Evolutionary conservation across 2,888 invertebrate genomes (phyloP).

Genomic region (Linyphia triangularis): DNA sequence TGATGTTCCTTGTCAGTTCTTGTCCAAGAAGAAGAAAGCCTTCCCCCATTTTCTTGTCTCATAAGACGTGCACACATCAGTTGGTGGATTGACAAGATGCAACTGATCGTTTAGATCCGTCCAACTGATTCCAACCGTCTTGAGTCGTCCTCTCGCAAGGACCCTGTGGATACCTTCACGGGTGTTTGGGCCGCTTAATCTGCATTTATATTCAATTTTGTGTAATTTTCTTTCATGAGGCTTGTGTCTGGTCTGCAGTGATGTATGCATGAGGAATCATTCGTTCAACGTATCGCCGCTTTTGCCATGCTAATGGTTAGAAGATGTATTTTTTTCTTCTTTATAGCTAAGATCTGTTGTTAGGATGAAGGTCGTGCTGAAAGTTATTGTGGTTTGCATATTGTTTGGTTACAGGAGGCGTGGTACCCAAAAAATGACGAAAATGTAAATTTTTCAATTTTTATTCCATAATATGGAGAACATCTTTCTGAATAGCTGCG

Average conservation of each 20-base stretch:
- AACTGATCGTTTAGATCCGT: neutral
- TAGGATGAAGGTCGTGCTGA: too few relatives aligned
- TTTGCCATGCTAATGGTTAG: neutral
- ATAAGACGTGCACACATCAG: neutral
- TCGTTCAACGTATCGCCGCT: neutral
- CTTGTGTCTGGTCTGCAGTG: neutral
- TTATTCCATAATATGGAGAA: too few relatives aligned
- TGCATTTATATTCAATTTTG: constrained; percentile 18
- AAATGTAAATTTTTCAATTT: too few relatives aligned
- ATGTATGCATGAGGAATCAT: neutral
- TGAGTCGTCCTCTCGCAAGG: neutral
- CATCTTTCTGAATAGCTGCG: too few relatives aligned
- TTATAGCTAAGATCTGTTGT: too few relatives aligned
- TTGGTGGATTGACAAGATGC: too few relatives aligned
- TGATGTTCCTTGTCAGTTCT: neutral
- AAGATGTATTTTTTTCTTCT: neutral
- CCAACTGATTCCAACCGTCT: neutral
- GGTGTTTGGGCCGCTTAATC: constrained; percentile 13
- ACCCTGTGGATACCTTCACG: constrained; percentile 5
- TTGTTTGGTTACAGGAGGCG: too few relatives aligned
- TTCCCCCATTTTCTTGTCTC: neutral
- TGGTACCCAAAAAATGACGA: too few relatives aligned
- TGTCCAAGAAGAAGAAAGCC: neutral
- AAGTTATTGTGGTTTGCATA: too few relatives aligned
- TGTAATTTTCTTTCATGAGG: neutral